Evolutionary conservation across 2,113 vertebrate species (phyloP), one percentile per base, ranked within the genome.

Genomic region (Myiopsitta monachus): DNA sequence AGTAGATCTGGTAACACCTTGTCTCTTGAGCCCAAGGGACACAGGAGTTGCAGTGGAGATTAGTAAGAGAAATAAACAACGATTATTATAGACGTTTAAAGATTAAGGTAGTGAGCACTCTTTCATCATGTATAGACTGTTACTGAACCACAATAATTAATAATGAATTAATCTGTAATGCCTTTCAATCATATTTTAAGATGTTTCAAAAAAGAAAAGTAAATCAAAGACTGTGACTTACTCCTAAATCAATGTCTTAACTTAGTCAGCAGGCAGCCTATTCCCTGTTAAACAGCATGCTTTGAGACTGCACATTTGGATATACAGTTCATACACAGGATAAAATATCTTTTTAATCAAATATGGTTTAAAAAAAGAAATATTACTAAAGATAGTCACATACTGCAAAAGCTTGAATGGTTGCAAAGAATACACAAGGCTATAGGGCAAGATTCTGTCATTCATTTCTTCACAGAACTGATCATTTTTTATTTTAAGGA

Each of bases 11-110:
- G 73, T 79, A 94, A 94, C 47, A 81, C 57, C 31, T 88, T 62
- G 51, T 64, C 88, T 78, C 83, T 68, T 19, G 62, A 93, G 62
- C 80, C 90, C 88, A 94, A 79, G 82, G 38, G 86, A 88, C 69
- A 73, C 2, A 11, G 39, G 52, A 88, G 62, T 46, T 94, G 54
- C 86, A 87, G 62, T 26, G 57, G 69, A 77, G 69, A 96, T 95
- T 96, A 96, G 80, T 22, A 86, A 84, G 51, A 83, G 55, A 96
- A 92, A 97, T 90, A 96, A 97, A 97, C 94, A 97, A 96, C 16
- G 15, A 41, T 81, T 96, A 94, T 81, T 90, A 88, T 54, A 93
- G 96, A 88, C 64, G 64, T 90, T 92, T 95, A 74, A 94, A 95
- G 76, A 96, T 94, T 78, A 93, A 88, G 76, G 59, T 19, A 82